Evolutionary conservation across 2,797 vertebrate genomes (phyloP).

Genomic region (Notoglanidium macrostoma): DNA sequence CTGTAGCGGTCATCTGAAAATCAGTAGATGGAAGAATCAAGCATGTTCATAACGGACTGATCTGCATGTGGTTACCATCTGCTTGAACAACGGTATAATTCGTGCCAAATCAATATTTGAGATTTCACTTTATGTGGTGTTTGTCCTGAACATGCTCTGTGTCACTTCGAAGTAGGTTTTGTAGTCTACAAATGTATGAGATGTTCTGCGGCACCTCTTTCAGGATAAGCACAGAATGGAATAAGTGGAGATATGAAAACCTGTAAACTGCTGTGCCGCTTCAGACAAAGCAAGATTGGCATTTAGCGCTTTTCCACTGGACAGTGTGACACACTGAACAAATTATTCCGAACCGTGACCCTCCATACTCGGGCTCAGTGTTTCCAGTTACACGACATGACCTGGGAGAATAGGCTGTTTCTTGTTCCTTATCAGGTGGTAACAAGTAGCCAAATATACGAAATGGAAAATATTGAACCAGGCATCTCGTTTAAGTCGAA

Average conservation of each 20-base stretch:
- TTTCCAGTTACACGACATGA: not conserved
- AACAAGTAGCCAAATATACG: not conserved
- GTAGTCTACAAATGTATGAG: too few relatives aligned
- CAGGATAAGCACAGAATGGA: not conserved
- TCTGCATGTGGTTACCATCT: not conserved
- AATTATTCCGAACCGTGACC: not conserved
- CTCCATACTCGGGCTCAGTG: not conserved
- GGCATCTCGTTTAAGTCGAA: not conserved
- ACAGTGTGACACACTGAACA: too few relatives aligned
- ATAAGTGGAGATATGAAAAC: not conserved
- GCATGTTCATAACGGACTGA: not conserved
- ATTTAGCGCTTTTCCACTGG: not conserved
- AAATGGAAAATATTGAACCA: not conserved
- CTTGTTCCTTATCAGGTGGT: not conserved
- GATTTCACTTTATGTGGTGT: not conserved
- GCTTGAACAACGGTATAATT: not conserved
- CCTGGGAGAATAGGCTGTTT: not conserved
- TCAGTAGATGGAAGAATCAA: constrained; percentile 7
- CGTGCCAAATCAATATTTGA: not conserved
- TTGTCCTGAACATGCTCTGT: not conserved
- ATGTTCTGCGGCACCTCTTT: not conserved
- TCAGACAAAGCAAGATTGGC: not conserved
- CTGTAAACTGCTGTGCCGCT: not conserved
- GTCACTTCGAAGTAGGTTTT: not conserved
- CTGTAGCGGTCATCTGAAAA: constrained; percentile 1